phyloP scores from a whole-genome alignment of 2,113 vertebrate genomes.

The Scytalopus superciliaris region DNA sequence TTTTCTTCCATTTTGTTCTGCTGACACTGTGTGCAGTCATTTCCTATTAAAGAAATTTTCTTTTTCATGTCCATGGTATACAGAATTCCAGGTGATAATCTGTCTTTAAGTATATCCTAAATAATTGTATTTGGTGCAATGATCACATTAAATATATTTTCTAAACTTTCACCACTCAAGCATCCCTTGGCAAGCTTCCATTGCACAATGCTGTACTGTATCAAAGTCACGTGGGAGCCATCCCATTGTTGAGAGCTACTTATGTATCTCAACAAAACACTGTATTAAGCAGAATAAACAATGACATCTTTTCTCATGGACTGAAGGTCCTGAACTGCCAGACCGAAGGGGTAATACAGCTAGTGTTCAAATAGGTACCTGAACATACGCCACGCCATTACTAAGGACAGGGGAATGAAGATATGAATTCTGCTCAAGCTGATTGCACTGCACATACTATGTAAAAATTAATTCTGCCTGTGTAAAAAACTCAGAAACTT shows the following conservation, averaged over 20 bases:
- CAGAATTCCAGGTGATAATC: background rate
- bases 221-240: background rate
- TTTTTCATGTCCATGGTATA: background rate
- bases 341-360: background rate
- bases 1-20: background rate
- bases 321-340: background rate
- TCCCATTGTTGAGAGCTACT: background rate
- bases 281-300: background rate
- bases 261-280: background rate
- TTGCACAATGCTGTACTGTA: background rate
- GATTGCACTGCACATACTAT: background rate
- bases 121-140: background rate
- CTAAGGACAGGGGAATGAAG: background rate
- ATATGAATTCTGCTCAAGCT: background rate
- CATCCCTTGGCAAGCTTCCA: background rate
- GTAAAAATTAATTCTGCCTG: background rate
- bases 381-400: background rate
- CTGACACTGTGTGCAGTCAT: background rate
- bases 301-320: background rate
- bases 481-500: background rate
- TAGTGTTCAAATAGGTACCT: background rate
- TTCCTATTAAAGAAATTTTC: background rate
- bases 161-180: background rate
- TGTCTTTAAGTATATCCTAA: background rate
- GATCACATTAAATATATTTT: background rate